A percentile compares a stretch with the other conserved stretches of the same genome.
phyloP scores from a whole-genome alignment of 2,113 vertebrate genomes.

The Xiphophorus maculatus region DNA sequence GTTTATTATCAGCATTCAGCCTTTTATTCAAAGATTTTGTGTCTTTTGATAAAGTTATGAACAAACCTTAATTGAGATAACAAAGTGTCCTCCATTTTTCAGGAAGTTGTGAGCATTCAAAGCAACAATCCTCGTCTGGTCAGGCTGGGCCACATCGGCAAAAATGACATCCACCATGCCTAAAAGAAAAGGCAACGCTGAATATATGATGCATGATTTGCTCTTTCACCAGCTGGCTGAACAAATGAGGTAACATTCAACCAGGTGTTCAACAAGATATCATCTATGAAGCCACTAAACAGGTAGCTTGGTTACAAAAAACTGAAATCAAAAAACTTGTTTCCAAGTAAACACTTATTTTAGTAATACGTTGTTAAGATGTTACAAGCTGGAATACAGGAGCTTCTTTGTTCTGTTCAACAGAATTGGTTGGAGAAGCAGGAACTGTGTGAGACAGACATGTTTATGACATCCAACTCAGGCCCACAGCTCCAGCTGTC shows the following conservation, averaged over 20 bases:
- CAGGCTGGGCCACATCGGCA: slow-evolving; percentile 93
- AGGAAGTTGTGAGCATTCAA: slow-evolving; percentile 94
- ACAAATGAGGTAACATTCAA: background rate
- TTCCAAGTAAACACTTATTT: no score
- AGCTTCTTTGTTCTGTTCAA: no score
- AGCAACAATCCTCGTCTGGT: slow-evolving; percentile 93
- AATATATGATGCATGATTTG: background rate
- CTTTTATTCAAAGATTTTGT: background rate
- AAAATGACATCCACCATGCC: slow-evolving; percentile 98
- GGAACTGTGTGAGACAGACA: no score
- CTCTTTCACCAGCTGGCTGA: no score
- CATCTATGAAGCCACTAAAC: background rate
- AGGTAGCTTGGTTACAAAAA: no score
- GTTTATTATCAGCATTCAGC: background rate
- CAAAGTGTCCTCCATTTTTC: slow-evolving; percentile 92
- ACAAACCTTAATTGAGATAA: slow-evolving; percentile 93
- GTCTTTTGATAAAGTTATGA: background rate
- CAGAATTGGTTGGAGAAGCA: background rate
- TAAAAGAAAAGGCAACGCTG: slow-evolving; percentile 37
- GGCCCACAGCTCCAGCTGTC: no score
- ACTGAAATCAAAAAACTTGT: no score
- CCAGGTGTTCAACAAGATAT: background rate
- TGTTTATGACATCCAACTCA: no score
- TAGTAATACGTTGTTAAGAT: no score
- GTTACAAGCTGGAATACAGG: no score